Evolutionary conservation across 2,113 vertebrate species (phyloP), one percentile per base, ranked within the genome.

Genomic region (Azemiops feae): DNA sequence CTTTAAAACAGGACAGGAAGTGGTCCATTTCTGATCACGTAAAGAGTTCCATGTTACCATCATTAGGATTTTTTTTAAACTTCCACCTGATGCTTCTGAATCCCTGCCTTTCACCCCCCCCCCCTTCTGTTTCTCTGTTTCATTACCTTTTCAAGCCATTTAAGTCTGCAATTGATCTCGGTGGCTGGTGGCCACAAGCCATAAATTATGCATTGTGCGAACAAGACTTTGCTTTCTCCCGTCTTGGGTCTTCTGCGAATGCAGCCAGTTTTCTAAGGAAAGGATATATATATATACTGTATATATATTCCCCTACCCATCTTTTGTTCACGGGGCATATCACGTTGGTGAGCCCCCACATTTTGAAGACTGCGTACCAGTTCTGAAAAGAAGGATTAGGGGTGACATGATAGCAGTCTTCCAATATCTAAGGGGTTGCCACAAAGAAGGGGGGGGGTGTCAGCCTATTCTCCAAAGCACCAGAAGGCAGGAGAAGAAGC

Each of bases 331-430:
- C 4, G 11, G 30, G 27, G 4, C 27, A 14, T n/a, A 69, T 60
- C 57, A 1, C 0, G 0, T 5, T 4, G 18, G 54, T 55, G 18
- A 55, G 0, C 45, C 18, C 4, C 18, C 20, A 5, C 5, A 12
- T 55, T 55, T 55, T 2, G 20, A 55, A 55, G 54, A 22, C 18
- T 55, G 54, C 0, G 8, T 25, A 47, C 57, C 3, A 3, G 25
- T 60, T 60, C 57, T 22, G 18, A 22, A 55, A 55, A 55, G 54
- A 55, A 6, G 45, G 45, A 47, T 5, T 47, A 45, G 45, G 5
- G 45, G 45, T 6, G 45, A 47, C 45, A 47, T 6, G 45, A 45
- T 5, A 45, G 45, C 45, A 5, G 45, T 45, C 45, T 45, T 45
- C 45, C 45, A 47, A 47, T 1, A 47, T 47, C 45, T 47, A 0